Conservation (phyloP, 2,797 vertebrate species). For the Lutjanus argentimaculatus region DNA sequence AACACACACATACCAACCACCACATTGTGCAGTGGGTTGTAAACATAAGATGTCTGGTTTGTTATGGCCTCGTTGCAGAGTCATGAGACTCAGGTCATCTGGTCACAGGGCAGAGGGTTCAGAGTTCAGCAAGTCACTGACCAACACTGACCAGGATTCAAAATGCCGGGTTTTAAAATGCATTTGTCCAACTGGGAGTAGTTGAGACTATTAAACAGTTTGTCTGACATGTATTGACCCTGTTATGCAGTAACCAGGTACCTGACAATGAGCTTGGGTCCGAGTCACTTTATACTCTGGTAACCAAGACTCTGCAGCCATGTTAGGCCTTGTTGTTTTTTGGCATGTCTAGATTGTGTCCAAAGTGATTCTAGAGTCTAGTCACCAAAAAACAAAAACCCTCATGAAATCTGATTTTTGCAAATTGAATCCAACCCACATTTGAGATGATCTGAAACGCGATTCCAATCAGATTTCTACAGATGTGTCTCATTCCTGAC, state of each 20-base stretch:
- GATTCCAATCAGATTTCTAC: too few species aligned
- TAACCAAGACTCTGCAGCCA: background rate
- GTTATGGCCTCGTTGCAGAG: conserved; percentile 47
- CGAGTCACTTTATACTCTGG: background rate
- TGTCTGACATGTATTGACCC: conserved; percentile 12
- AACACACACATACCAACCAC: conserved; percentile 33
- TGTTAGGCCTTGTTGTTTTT: background rate
- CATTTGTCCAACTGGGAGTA: conserved; percentile 32
- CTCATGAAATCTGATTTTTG: too few species aligned
- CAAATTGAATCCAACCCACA: too few species aligned
- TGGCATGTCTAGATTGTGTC: too few species aligned
- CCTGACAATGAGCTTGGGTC: background rate
- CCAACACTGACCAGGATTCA: conserved; percentile 64
- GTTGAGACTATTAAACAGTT: background rate
- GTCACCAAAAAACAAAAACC: too few species aligned
- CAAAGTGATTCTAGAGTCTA: too few species aligned
- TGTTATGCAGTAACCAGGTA: conserved; percentile 7
- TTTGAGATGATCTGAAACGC: too few species aligned
- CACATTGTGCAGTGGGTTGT: conserved; percentile 44
- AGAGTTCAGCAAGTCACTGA: conserved; percentile 67
- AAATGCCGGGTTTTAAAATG: conserved; percentile 47
- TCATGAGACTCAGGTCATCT: conserved; percentile 60
- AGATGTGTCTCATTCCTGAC: too few species aligned
- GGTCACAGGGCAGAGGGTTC: conserved; percentile 69
- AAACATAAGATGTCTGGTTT: conserved; percentile 66